Conservation (phyloP, 2,113 vertebrate genomes). For the Stigmatopora nigra region DNA sequence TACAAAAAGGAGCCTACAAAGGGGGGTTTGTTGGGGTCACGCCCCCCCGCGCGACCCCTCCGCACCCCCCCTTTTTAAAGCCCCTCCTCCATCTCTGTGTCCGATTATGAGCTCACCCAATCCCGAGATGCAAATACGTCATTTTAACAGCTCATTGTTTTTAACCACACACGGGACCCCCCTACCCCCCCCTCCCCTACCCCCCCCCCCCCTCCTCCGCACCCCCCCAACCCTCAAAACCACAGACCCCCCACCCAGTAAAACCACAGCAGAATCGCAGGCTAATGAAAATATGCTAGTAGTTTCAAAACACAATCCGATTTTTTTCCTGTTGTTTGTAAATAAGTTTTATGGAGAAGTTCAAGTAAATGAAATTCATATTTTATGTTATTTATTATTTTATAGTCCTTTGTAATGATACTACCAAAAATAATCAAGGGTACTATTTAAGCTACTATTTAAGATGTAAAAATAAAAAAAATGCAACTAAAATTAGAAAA, state of each 20-base stretch:
- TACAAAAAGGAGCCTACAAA: not conserved
- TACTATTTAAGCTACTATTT: no score
- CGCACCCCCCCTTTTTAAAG: not conserved
- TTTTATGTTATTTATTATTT: no score
- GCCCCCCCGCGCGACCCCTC: not conserved
- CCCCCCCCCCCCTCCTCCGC: no score
- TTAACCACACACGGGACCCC: slow-evolving; percentile 18
- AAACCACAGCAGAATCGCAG: not conserved
- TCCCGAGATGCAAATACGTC: slow-evolving; percentile 35
- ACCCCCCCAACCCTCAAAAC: not conserved
- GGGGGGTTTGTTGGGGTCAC: not conserved
- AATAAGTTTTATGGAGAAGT: slow-evolving; percentile 9
- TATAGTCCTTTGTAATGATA: no score
- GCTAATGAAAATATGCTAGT: not conserved
- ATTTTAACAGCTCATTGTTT: slow-evolving; percentile 40
- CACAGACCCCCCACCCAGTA: not conserved
- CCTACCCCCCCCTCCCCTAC: not conserved
- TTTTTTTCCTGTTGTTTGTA: not conserved
- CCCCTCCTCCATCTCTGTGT: slow-evolving; percentile 42
- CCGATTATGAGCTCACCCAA: slow-evolving; percentile 48
- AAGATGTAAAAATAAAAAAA: no score
- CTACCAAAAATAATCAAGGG: no score
- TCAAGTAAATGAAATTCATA: no score
- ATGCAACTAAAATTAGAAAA: no score
- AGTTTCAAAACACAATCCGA: not conserved